Evolutionary conservation across 2,113 vertebrate genomes (phyloP).

Genomic region (Butorides virescens): DNA sequence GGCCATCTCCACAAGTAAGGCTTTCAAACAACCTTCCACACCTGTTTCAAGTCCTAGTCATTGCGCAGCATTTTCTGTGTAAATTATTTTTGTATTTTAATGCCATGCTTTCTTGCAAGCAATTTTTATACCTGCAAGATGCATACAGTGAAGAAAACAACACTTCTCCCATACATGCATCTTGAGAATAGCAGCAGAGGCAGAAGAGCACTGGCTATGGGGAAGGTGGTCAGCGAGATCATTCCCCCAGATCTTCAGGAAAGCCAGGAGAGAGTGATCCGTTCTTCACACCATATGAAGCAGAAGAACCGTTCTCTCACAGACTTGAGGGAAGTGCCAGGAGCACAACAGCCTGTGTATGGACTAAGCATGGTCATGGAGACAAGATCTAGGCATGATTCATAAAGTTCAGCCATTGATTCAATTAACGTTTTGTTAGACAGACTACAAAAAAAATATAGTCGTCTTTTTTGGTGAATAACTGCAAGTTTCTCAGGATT

Average conservation of each 20-base stretch:
- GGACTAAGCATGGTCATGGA: neutral
- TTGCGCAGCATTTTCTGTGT: neutral
- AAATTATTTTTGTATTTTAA: neutral
- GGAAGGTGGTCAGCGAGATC: neutral
- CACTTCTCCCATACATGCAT: neutral
- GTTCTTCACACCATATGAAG: neutral
- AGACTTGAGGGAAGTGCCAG: neutral
- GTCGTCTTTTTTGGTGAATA: neutral
- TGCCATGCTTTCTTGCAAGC: neutral
- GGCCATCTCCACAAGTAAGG: neutral
- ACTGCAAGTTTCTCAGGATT: neutral
- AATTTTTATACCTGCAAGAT: neutral
- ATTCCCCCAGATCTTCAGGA: neutral
- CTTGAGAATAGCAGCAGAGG: neutral
- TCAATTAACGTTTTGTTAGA: neutral
- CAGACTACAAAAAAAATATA: neutral
- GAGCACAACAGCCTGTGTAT: neutral
- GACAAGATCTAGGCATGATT: neutral
- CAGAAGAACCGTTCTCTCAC: neutral
- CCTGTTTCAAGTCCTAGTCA: neutral
- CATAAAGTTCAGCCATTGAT: neutral
- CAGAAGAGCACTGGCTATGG: neutral
- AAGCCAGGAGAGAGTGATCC: neutral
- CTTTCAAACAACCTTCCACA: neutral
- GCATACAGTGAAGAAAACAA: neutral